Evolutionary conservation across 2,888 invertebrate genomes (phyloP).

Genomic region (Amphipoea lucens): DNA sequence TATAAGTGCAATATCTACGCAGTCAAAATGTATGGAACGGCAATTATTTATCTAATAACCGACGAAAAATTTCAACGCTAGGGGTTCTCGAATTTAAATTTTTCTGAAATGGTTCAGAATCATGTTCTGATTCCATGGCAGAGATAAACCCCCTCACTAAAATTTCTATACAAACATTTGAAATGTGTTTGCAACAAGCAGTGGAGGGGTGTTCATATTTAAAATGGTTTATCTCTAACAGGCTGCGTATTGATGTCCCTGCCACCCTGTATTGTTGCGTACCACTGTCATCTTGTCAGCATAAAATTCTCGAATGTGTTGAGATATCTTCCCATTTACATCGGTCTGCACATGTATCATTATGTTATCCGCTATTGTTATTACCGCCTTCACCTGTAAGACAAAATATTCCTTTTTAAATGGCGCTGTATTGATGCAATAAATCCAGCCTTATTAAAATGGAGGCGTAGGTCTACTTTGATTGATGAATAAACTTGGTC

Average conservation of each 20-base stretch:
- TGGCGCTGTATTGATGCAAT: neutral
- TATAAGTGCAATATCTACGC: too few species aligned
- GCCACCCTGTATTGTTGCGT: conserved; percentile 48
- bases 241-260: too few species aligned
- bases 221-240: too few species aligned
- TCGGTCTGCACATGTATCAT: conserved; percentile 81
- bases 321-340: conserved; percentile 75
- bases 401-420: neutral
- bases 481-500: neutral
- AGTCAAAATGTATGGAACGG: neutral
- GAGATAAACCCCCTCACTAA: too few species aligned
- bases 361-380: conserved; percentile 80
- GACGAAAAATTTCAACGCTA: neutral
- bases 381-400: conserved; percentile 77
- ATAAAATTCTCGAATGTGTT: conserved; percentile 78
- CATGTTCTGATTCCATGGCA: neutral
- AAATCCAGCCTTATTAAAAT: neutral
- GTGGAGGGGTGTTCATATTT: too few species aligned
- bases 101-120: neutral
- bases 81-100: too few species aligned
- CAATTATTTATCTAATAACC: too few species aligned
- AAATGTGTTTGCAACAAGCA: too few species aligned
- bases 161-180: too few species aligned
- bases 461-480: neutral
- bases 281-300: conserved; percentile 77